Base-by-base conservation (phyloP, 2,113 vertebrate genomes). In the Pipa parva region DNA sequence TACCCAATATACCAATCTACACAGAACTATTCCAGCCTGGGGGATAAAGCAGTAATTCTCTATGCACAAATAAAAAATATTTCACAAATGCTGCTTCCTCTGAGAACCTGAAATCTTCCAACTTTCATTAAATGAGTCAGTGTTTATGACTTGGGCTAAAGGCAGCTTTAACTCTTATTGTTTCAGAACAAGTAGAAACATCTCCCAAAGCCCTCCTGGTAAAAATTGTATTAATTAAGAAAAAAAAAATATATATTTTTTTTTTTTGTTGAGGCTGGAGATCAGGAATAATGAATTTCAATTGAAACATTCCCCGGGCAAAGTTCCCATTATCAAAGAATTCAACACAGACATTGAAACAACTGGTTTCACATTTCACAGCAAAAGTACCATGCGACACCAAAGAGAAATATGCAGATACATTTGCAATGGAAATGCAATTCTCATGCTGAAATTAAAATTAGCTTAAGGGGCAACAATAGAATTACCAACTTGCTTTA, bases 241-340 rank as follows among this genome's bases (percentile, higher is more conserved):
- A 59, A 25, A 15, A 61, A 59, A 62, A 68, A 59, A 25, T 20
- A 26, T 37, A n/a, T 15, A 39, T 64, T 45, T 68, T 52, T 36
- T 69, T 48, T 69, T 15, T n/a, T n/a, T n/a, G n/a, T n/a, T n/a
- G n/a, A 21, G 2, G 20, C 9, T 36, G 39, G 54, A 51, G 33
- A 59, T 52, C 45, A 69, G 42, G 22, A 22, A 13, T 52, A 69
- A 60, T 69, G 36, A 28, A 52, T 69, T 69, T 69, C 57, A 61
- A 60, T 69, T 69, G 61, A 69, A 69, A 52, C 33, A 24, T 69
- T 60, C 66, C 57, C 45, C 24, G 39, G 57, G 48, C 66, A 42
- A 31, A n/a, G 26, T 59, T 31, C 42, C 3, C 17, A 42, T 67
- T 67, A 58, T 68, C 56, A 51, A 46, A 57, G n/a, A n/a, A n/a